Base-by-base conservation (phyloP, 2,113 vertebrate species). In the Nymphicus hollandicus region DNA sequence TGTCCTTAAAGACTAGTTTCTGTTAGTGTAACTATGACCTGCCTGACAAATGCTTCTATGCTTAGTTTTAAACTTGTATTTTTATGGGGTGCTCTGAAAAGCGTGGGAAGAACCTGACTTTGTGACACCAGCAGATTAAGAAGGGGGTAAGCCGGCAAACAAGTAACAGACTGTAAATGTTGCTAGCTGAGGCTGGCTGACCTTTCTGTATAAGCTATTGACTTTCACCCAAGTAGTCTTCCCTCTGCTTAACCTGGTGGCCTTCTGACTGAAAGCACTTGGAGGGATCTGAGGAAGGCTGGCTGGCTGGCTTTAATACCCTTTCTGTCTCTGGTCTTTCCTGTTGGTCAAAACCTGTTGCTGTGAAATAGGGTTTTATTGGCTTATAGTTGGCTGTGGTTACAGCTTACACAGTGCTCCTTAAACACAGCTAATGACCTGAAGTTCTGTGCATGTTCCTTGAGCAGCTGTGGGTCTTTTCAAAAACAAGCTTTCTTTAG, bases 351-450 rank as follows among this genome's bases (percentile, higher is more conserved):
- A 20, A 44, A 17, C 24, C 8, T 19, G 2, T 39, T 1, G 5
- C 5, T 2, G 6, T 39, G 11, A 18, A 56, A 15, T 4, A 9
- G 17, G 14, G 52, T 53, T 47, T 5, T 29, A 19, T 3, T 0
- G 0, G 1, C n/a, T 56, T 27, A 14, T 15, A 35, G 13, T 50
- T 41, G 41, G 2, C 14, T 39, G 24, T 35, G 8, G 14, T 10
- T 35, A 55, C 9, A 60, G 33, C 23, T 55, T 31, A 4, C 3
- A 13, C 0, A 0, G 2, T 13, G 10, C 35, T 33, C 27, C 41
- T 47, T 27, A 9, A 47, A 18, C 16, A 15, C 3, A 33, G 17
- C 10, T 41, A 5, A 16, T 1, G 24, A 35, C 10, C 4, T 10
- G 0, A 33, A 52, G 27, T 39, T 44, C 29, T 33, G 17, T 3